phyloP scores from a whole-genome alignment of 2,888 invertebrate species.

The Cordilura impudica region DNA sequence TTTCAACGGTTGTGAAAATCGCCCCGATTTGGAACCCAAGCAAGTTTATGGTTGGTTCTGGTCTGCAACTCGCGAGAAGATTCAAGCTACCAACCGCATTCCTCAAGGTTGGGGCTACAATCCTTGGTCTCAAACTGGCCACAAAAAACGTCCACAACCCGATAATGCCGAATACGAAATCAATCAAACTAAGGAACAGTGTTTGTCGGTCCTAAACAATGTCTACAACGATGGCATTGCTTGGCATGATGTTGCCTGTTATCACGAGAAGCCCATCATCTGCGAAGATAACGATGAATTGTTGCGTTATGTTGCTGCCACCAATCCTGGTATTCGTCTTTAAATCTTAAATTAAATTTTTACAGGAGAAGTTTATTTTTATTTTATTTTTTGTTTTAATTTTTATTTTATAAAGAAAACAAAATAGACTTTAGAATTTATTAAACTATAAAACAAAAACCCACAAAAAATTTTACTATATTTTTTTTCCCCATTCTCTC shows the following conservation, averaged over 20 bases:
- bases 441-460: constrained; percentile 61
- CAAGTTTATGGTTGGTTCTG: constrained; percentile 94
- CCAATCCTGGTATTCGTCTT: constrained; percentile 89
- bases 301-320: constrained; percentile 89
- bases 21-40: constrained; percentile 91
- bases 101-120: constrained; percentile 84
- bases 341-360: constrained; percentile 79
- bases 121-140: constrained; percentile 93
- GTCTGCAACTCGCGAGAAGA: constrained; percentile 93
- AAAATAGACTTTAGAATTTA: constrained; percentile 77
- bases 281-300: constrained; percentile 95
- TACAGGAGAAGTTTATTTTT: constrained; percentile 54
- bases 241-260: constrained; percentile 96
- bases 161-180: constrained; percentile 95
- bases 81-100: constrained; percentile 88
- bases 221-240: constrained; percentile 96
- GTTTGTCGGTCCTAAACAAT: constrained; percentile 91
- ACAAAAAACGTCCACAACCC: constrained; percentile 92
- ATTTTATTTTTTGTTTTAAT: constrained; percentile 68
- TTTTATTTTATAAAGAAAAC: constrained; percentile 71
- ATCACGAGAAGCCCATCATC: constrained; percentile 94
- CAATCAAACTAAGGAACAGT: constrained; percentile 91
- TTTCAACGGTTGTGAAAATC: constrained; percentile 94
- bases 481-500: constrained; percentile 21
- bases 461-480: constrained; percentile 57